Evolutionary conservation across 2,797 vertebrate species (phyloP), one percentile per base, ranked within the genome.

Genomic region (Eleutherodactylus coqui): DNA sequence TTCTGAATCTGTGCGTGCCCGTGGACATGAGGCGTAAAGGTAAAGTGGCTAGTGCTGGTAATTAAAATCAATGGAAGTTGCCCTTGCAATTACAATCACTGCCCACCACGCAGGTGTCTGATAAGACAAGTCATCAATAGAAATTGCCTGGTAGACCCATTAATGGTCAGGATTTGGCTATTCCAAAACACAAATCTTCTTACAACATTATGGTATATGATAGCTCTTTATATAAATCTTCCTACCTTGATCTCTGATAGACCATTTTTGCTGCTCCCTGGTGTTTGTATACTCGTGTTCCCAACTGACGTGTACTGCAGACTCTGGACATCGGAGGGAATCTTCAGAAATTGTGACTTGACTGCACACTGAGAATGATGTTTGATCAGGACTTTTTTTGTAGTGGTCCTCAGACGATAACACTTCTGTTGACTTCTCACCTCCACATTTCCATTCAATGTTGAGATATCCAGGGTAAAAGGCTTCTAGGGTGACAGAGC

Each of bases 241-340:
- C 70, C 73, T 9, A 80, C 84, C 76, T 60, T 78, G 10, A n/a
- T 73, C 77, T 24, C 49, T 43, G 49, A 80, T 60, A 10, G 80
- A 72, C 45, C 78, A 38, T 16, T 43, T 64, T 14, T 77, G 32
- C 34, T 41, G 17, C 29, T 51, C 75, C 11, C 27, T 36, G 51
- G 49, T 77, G 7, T 58, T 58, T 38, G 75, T 77, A 38, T 77
- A 77, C 58, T 77, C 49, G 41, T 77, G 75, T 34, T 55, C 51
- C 75, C 75, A 77, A 21, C 19, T 55, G 32, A 77, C 32, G 7
- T 29, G 14, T 24, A 77, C 21, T n/a, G 41, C n/a, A 24, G 32
- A 55, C 58, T 77, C 49, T 14, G 75, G 51, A 38, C 10, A 36
- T 58, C 21, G 21, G 32, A 77, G 49, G 51, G 24, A 38, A 55